Conservation (phyloP, 2,797 vertebrate species). For the Myotis daubentonii region DNA sequence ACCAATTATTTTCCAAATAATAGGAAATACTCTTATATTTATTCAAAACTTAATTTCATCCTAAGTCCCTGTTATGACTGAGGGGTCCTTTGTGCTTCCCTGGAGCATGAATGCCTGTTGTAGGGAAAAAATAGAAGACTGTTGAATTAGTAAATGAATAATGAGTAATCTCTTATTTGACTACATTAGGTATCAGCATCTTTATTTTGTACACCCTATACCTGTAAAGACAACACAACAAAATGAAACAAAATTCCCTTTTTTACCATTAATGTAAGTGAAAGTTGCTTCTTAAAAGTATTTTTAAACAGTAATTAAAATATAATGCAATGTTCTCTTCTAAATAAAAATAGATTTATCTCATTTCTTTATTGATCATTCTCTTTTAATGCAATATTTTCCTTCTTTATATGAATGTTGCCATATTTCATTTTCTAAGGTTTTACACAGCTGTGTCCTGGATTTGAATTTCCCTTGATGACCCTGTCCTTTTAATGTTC, state of each 20-base stretch:
- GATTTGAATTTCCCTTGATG: conserved; percentile 74
- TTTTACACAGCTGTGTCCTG: conserved; percentile 64
- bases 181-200: not conserved
- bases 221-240: conserved; percentile 33
- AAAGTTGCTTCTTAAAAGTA: not conserved
- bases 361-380: conserved; percentile 26
- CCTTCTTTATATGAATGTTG: not conserved
- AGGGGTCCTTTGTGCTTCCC: not conserved
- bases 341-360: conserved; percentile 38
- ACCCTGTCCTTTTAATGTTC: conserved; percentile 59
- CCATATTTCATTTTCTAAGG: conserved; percentile 35
- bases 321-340: not conserved
- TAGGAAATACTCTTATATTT: not conserved
- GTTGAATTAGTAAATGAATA: not conserved
- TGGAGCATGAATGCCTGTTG: not conserved
- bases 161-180: not conserved
- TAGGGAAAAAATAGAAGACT: not conserved
- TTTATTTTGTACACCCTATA: not conserved
- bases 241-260: not conserved
- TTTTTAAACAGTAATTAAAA: conserved; percentile 56
- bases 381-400: conserved; percentile 56
- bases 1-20: not conserved
- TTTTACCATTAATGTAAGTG: not conserved
- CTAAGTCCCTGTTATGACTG: not conserved
- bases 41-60: not conserved